Evolutionary conservation across 2,888 invertebrate genomes (phyloP).

Genomic region (Chesias legatella): DNA sequence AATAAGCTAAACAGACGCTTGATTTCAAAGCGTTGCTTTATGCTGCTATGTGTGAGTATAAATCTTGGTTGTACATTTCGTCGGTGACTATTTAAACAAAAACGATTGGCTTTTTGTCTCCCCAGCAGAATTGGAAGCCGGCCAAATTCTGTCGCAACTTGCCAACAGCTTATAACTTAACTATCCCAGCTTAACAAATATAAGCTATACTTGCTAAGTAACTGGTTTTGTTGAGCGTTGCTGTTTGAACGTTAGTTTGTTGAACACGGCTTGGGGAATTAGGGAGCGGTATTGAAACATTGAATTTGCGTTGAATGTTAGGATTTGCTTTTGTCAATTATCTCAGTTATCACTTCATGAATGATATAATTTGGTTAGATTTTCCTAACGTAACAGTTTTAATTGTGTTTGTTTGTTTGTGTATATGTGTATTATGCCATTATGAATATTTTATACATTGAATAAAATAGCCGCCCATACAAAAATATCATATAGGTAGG

Average conservation of each 20-base stretch:
- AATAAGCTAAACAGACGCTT: no score
- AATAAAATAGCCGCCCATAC: no score
- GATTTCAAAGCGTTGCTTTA: no score
- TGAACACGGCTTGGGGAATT: no score
- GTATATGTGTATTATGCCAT: no score
- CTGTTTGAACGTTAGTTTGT: conserved; percentile 1
- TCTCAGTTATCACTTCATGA: no score
- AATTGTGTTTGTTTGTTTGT: no score
- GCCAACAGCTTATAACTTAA: conserved; percentile 35
- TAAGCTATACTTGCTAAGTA: conserved; percentile 22
- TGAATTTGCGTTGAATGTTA: not conserved
- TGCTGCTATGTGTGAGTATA: conserved; percentile 9
- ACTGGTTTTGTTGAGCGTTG: conserved; percentile 18
- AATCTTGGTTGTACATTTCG: conserved; percentile 19
- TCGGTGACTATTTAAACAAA: conserved; percentile 28
- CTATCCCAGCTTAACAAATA: conserved; percentile 33
- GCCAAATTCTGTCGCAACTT: conserved; percentile 33
- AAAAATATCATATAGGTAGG: no score
- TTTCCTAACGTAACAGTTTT: no score
- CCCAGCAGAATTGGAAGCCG: conserved; percentile 24
- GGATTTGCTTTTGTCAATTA: no score
- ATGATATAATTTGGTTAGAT: no score
- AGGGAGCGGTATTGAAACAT: not conserved
- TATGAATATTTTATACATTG: no score
- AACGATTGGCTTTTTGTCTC: conserved; percentile 31